A percentile compares a stretch with the other conserved stretches of the same genome.
Evolutionary conservation across 2,888 invertebrate genomes (phyloP).

Genomic region (Vanessa cardui): DNA sequence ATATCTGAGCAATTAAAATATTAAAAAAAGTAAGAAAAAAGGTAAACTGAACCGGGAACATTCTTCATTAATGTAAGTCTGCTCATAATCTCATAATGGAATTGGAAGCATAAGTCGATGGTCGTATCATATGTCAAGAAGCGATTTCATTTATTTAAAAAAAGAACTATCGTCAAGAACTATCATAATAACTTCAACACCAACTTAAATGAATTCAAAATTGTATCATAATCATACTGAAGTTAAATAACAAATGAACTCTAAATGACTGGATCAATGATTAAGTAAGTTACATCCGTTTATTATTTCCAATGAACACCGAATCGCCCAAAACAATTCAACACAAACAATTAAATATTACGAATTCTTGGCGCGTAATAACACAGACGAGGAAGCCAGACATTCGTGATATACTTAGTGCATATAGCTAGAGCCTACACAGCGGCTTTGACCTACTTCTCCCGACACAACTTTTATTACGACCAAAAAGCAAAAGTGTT

Average conservation of each 20-base stretch:
- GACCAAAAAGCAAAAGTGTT: slow-evolving; percentile 48
- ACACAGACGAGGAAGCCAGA: slow-evolving; percentile 42
- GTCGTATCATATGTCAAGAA: no score
- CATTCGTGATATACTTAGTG: slow-evolving; percentile 24
- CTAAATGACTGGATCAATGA: neutral
- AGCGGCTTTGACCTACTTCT: slow-evolving; percentile 71
- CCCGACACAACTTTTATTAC: slow-evolving; percentile 60
- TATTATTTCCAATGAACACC: neutral
- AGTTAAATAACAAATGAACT: neutral
- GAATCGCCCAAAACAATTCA: slow-evolving; percentile 4
- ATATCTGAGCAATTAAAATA: no score
- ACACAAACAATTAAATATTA: slow-evolving; percentile 41
- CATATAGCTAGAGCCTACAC: slow-evolving; percentile 37
- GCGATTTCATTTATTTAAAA: no score
- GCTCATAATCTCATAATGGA: no score
- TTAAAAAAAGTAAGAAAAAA: no score
- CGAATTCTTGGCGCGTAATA: slow-evolving; percentile 41
- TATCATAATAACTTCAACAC: no score
- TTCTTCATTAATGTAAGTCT: no score
- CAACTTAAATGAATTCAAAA: no score
- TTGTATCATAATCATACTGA: no score
- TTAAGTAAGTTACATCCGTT: neutral
- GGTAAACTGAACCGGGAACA: no score
- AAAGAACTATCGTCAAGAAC: no score
- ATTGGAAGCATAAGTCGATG: no score